Percentiles rank a stretch among this genome's conserved stretches.
phyloP scores from a whole-genome alignment of 1,140 invertebrate genomes.

The Microplitis mediator region DNA sequence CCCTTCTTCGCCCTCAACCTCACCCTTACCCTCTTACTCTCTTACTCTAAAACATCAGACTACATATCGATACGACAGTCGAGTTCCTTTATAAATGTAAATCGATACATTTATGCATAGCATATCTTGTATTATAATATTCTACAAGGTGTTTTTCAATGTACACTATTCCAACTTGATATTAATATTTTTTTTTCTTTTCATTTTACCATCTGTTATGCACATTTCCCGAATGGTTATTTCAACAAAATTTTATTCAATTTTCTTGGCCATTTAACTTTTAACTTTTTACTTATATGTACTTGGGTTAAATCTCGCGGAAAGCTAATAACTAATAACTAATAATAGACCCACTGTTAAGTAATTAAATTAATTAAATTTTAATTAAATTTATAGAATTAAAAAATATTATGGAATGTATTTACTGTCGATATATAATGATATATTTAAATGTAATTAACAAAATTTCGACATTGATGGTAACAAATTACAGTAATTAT shows the following conservation, averaged over 20 bases:
- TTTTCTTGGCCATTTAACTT: too few relatives aligned
- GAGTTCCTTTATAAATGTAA: constrained; percentile 30
- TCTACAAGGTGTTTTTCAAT: constrained; percentile 26
- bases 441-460: constrained; percentile 27
- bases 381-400: background rate
- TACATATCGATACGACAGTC: constrained; percentile 10
- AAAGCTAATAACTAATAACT: too few relatives aligned
- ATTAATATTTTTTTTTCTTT: constrained; percentile 13
- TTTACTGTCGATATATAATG: background rate
- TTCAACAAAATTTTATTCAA: background rate
- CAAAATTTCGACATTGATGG: constrained; percentile 14
- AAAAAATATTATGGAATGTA: background rate
- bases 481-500: constrained; percentile 25
- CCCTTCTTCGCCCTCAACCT: background rate
- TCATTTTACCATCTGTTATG: too few relatives aligned
- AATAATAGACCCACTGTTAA: too few relatives aligned
- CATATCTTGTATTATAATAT: constrained; percentile 37
- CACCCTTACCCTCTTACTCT: background rate
- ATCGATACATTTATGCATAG: constrained; percentile 38
- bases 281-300: too few relatives aligned
- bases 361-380: too few relatives aligned
- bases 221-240: background rate
- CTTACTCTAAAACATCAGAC: background rate
- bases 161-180: constrained; percentile 9
- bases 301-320: too few relatives aligned